A percentile compares a stretch with the other conserved stretches of the same genome.
phyloP scores from a whole-genome alignment of 2,113 vertebrate genomes.

The Rhynchomys soricoides region DNA sequence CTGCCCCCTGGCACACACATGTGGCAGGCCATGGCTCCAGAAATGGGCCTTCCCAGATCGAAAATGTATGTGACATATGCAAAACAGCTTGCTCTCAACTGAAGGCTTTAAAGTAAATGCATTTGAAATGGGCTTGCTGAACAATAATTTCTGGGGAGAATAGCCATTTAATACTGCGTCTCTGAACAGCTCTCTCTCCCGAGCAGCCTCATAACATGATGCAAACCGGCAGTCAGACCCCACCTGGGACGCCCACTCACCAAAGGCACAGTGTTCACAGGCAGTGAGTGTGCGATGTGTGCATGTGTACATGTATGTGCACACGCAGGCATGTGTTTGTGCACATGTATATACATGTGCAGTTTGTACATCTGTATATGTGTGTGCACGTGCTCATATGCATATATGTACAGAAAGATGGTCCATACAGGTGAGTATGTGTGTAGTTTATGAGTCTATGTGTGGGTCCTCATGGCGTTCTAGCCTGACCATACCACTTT shows the following conservation, averaged over 20 bases:
- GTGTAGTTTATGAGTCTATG: not conserved
- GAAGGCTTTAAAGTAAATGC: conserved; percentile 4
- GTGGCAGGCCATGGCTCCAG: conserved; percentile 3
- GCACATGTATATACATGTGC: too few relatives aligned
- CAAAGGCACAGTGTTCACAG: not conserved
- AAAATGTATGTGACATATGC: conserved; percentile 49
- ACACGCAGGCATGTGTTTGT: accelerated
- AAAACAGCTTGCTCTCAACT: conserved; percentile 4
- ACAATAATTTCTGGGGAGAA: conserved; percentile 18
- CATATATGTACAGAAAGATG: too few relatives aligned
- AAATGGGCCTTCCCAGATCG: conserved; percentile 46
- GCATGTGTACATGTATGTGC: accelerated
- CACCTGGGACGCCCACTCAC: conserved; percentile 24
- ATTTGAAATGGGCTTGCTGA: conserved; percentile 54
- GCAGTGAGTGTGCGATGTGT: not conserved
- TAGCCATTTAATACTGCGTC: not conserved
- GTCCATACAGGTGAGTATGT: not conserved
- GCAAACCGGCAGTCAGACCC: conserved; percentile 40
- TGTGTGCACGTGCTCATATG: not conserved
- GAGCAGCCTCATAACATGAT: not conserved
- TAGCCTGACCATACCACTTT: not conserved
- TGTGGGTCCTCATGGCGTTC: not conserved
- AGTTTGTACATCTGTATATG: not conserved
- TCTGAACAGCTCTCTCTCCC: conserved; percentile 25
- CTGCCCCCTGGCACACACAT: conserved; percentile 57